Percentiles rank a stretch among this genome's conserved stretches.
These are phyloP conservation scores for Chamaea fasciata DNA, from an alignment of 2,113 vertebrate genomes.

Conservation along the genomic window DNA sequence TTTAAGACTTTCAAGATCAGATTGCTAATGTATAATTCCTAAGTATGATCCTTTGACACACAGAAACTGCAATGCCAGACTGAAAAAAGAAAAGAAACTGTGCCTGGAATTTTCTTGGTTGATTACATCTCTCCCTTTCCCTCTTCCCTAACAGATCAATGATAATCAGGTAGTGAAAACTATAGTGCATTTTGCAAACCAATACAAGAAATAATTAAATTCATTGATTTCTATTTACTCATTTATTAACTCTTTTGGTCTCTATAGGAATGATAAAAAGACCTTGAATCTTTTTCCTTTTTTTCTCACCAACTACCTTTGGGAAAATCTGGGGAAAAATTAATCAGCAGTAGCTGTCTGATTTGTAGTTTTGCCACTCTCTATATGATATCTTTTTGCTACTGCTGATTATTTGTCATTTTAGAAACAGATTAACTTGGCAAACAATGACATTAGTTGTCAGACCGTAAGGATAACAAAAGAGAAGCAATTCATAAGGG, in stretches of 20 bases:
- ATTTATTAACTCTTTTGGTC: neutral
- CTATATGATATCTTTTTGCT: neutral
- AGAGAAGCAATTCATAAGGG: neutral
- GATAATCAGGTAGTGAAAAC: neutral
- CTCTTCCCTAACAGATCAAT: neutral
- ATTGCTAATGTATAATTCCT: neutral
- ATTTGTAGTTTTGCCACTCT: neutral
- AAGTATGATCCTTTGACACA: neutral
- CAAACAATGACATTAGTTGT: neutral
- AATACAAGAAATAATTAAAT: neutral
- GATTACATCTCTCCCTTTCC: neutral
- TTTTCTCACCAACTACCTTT: neutral
- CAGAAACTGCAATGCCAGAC: neutral
- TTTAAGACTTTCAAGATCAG: neutral
- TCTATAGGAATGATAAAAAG: neutral
- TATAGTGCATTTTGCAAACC: neutral
- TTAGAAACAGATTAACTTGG: neutral
- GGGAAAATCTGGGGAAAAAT: neutral
- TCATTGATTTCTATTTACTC: neutral
- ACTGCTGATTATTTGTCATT: neutral
- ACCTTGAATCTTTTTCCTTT: neutral
- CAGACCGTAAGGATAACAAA: neutral
- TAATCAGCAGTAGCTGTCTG: neutral
- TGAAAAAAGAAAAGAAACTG: neutral
- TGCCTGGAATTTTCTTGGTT: neutral